Evolutionary conservation across 53 echinoderm and acorn worm species (phyloP), one percentile per base, ranked within the genome.

Genomic region (Glandiceps talaboti): DNA sequence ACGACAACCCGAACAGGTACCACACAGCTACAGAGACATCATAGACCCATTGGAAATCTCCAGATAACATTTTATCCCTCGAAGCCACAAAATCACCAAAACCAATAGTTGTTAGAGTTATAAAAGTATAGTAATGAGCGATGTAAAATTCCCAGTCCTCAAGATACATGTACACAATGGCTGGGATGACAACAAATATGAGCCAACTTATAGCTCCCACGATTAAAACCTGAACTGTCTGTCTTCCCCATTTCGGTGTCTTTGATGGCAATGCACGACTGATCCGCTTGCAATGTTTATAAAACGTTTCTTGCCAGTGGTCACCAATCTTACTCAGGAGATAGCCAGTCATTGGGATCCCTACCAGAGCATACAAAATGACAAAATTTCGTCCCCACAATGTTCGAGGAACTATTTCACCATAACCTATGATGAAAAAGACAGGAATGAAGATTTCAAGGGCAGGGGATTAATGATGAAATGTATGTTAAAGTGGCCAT

Each of bases 1-100:
- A 86, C 25, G 82, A 81, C 27, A 86, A 78, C 14, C 86, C 86
- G 33, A 86, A 86, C 27, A 82, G 76, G 28, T 86, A 86, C 86
- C 86, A 86, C 25, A 86, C 28, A 33, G 81, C 86, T 0, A 86
- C 74, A 26, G 33, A 72, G 29, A 86, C 1, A 26, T 86, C 86
- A 26, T 86, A 86, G 29, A 86, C 0, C 64, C 64, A 45, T 20
- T 45, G 64, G 64, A 12, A 45, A 45, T 45, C 20, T 12, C 20
- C 64, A 20, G 64, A 45, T 6, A 45, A 20, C 64, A 12, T 45
- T 20, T 12, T 12, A 20, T 45, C 64, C 64, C 20, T 45, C 20
- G 64, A 45, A 6, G 64, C 64, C 20, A 45, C 64, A 45, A 45
- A 45, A 45, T 45, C 64, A 20, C 64, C 64, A 45, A 45, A 45